Conservation (phyloP, 1,140 invertebrate species). For the Microvelia longipes region DNA sequence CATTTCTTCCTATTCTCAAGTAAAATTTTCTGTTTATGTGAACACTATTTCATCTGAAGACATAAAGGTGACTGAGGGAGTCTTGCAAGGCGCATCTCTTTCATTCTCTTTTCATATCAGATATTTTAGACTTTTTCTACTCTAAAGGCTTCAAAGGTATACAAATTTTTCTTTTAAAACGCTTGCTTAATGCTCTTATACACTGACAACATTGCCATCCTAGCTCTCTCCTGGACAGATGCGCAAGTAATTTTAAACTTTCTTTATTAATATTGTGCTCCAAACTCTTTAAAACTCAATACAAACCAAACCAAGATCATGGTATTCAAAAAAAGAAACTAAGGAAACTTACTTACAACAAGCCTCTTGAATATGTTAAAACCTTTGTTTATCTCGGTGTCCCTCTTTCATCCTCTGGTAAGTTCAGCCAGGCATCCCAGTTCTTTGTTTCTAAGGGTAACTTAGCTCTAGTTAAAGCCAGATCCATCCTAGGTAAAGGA, state of each 20-base stretch:
- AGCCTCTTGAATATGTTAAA: no score
- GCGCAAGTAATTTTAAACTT: background rate
- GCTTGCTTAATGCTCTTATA: background rate
- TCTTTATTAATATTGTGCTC: background rate
- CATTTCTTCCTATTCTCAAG: background rate
- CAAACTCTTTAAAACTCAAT: background rate
- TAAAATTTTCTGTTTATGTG: background rate
- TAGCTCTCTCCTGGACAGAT: background rate
- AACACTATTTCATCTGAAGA: background rate
- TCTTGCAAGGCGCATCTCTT: background rate
- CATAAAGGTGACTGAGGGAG: background rate
- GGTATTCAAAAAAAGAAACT: no score
- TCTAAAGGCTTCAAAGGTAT: background rate
- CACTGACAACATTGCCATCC: background rate
- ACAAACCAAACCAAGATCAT: no score
- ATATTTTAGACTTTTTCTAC: background rate
- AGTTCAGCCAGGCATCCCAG: no score
- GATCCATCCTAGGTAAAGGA: no score
- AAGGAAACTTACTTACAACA: no score
- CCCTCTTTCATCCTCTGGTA: no score
- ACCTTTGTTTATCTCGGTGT: no score
- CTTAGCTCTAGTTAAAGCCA: no score
- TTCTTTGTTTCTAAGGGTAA: no score
- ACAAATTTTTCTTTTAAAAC: background rate
- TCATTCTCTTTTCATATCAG: background rate